phyloP scores from a whole-genome alignment of 2,113 vertebrate species.

The Cottus gobio region DNA sequence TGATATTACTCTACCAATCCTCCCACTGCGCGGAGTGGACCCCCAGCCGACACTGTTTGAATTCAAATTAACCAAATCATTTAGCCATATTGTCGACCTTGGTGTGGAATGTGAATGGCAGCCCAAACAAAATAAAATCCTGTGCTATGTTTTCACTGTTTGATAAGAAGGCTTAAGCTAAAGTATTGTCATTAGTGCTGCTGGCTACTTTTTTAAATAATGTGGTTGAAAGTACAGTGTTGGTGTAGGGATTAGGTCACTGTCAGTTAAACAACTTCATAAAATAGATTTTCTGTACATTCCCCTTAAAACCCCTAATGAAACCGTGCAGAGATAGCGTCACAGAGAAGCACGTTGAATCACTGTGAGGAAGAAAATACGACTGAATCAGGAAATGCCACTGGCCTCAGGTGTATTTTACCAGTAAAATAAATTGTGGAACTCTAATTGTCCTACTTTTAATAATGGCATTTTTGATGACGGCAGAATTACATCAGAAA shows the following conservation, averaged over 20 bases:
- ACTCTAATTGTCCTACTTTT: not conserved
- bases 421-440: not conserved
- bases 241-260: not conserved
- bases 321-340: not conserved
- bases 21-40: conserved; percentile 64
- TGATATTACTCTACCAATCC: conserved; percentile 66
- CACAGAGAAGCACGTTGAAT: not conserved
- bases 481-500: not conserved
- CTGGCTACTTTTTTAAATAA: conserved; percentile 18
- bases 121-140: conserved; percentile 12
- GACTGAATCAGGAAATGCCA: not conserved
- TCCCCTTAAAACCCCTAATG: conserved; percentile 2
- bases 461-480: not conserved
- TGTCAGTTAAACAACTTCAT: not conserved
- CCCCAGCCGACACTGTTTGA: conserved; percentile 68
- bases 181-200: not conserved
- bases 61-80: conserved; percentile 71
- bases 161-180: conserved; percentile 6
- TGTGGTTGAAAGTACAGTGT: not conserved
- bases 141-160: not conserved
- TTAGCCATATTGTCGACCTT: conserved; percentile 57
- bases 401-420: not conserved
- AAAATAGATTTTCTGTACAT: not conserved
- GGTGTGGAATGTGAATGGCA: conserved; percentile 43
- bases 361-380: not conserved